phyloP scores from a whole-genome alignment of 2,888 invertebrate genomes.

The Parnassius glacialis region DNA sequence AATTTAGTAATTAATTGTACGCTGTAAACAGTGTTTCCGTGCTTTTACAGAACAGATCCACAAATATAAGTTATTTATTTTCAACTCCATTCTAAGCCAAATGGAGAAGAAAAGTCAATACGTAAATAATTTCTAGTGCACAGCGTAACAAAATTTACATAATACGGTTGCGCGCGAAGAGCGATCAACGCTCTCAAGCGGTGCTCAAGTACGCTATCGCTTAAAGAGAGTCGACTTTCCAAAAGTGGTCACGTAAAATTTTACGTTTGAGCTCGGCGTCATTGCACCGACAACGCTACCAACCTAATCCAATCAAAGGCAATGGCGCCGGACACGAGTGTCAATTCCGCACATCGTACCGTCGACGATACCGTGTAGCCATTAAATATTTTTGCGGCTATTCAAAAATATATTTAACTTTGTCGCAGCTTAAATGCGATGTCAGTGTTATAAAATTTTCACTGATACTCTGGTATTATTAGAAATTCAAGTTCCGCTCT shows the following conservation, averaged over 20 bases:
- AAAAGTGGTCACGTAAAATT: slow-evolving; percentile 80
- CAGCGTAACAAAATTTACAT: slow-evolving; percentile 60
- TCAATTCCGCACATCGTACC: slow-evolving; percentile 63
- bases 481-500: too few species aligned
- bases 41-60: too few species aligned
- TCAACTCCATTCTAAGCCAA: too few species aligned
- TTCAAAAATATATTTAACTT: slow-evolving; percentile 20
- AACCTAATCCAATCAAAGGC: slow-evolving; percentile 76
- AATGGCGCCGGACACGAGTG: slow-evolving; percentile 68
- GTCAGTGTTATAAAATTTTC: too few species aligned
- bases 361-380: slow-evolving; percentile 18
- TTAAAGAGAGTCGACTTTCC: slow-evolving; percentile 65
- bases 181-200: slow-evolving; percentile 52
- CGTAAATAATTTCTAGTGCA: slow-evolving; percentile 17
- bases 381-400: slow-evolving; percentile 17
- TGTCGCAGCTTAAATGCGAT: slow-evolving; percentile 8
- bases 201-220: slow-evolving; percentile 62
- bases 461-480: too few species aligned
- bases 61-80: too few species aligned
- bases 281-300: slow-evolving; percentile 66
- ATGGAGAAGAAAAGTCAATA: neutral
- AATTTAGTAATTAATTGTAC: too few species aligned
- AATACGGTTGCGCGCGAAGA: slow-evolving; percentile 57
- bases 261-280: slow-evolving; percentile 73
- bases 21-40: too few species aligned